phyloP scores from a whole-genome alignment of 2,113 vertebrate species.

The Podarcis raffonei region DNA sequence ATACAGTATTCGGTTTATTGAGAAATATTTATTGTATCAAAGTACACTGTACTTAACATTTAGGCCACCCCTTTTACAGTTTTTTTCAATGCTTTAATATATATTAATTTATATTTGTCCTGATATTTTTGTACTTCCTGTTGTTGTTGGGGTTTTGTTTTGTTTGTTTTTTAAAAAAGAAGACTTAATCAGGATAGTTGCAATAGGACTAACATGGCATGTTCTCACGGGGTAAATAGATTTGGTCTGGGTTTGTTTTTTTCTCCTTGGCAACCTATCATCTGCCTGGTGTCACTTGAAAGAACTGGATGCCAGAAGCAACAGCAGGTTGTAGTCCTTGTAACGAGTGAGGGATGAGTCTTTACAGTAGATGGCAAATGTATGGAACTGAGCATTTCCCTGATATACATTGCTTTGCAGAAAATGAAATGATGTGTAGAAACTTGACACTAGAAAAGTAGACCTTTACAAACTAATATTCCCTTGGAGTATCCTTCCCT shows the following conservation, averaged over 20 bases:
- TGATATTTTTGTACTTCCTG: conserved; percentile 97
- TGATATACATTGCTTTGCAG: conserved; percentile 68
- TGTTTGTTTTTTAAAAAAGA: conserved; percentile 85
- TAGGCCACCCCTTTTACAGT: conserved; percentile 90
- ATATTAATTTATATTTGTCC: conserved; percentile 99
- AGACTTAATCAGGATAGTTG: conserved; percentile 81
- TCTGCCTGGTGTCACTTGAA: conserved; percentile 65
- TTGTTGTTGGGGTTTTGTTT: conserved; percentile 91
- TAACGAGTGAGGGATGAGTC: conserved; percentile 83
- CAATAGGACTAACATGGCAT: conserved; percentile 92
- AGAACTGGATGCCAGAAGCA: conserved; percentile 75
- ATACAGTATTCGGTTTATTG: conserved; percentile 87
- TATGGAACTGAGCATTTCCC: conserved; percentile 78
- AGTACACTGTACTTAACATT: conserved; percentile 94
- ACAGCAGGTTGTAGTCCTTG: conserved; percentile 82
- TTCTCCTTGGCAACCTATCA: conserved; percentile 78
- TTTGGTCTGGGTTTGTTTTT: conserved; percentile 62
- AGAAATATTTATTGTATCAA: conserved; percentile 99
- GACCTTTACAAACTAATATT: conserved; percentile 82
- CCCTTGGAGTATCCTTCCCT: conserved; percentile 74
- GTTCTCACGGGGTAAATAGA: conserved; percentile 82
- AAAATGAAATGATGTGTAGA: conserved; percentile 82
- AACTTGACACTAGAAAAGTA: conserved; percentile 84
- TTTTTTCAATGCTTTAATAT: conserved; percentile 98
- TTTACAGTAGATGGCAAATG: conserved; percentile 83